These are phyloP conservation scores for Dromiciops gliroides DNA, from an alignment of 2,113 vertebrate species.

Conservation along the genomic window DNA sequence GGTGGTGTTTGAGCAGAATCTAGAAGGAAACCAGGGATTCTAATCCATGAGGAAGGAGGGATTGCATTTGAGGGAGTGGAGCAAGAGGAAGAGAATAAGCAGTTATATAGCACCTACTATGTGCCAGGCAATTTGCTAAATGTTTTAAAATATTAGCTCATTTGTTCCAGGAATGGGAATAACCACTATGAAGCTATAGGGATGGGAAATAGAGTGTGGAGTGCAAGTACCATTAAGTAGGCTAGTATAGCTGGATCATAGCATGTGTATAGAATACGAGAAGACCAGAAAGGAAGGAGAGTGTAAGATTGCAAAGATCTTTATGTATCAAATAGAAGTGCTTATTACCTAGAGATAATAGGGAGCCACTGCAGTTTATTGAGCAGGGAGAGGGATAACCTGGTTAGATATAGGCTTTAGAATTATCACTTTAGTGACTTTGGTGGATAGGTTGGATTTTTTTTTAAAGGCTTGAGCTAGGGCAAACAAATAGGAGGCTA, in stretches of 20 bases:
- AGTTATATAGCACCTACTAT: background rate
- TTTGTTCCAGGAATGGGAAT: background rate
- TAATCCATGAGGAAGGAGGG: background rate
- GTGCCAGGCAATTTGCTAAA: too few relatives aligned
- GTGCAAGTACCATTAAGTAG: too few relatives aligned
- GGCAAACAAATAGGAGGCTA: background rate
- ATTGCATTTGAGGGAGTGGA: background rate
- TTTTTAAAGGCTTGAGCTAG: background rate
- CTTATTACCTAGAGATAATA: background rate
- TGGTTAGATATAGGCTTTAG: background rate
- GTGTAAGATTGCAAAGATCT: background rate
- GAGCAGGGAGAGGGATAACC: background rate
- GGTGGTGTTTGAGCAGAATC: background rate
- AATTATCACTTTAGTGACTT: background rate
- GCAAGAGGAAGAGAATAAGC: background rate
- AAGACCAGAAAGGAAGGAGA: background rate
- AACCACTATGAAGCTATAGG: background rate
- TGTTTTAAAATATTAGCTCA: background rate
- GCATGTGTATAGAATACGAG: background rate
- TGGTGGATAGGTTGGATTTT: background rate
- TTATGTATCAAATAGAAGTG: background rate
- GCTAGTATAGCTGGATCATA: background rate
- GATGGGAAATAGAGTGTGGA: too few relatives aligned
- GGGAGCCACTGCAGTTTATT: background rate
- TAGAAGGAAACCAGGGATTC: background rate